Evolutionary conservation across 2,113 vertebrate genomes (phyloP).

Genomic region (Nanorana parkeri): DNA sequence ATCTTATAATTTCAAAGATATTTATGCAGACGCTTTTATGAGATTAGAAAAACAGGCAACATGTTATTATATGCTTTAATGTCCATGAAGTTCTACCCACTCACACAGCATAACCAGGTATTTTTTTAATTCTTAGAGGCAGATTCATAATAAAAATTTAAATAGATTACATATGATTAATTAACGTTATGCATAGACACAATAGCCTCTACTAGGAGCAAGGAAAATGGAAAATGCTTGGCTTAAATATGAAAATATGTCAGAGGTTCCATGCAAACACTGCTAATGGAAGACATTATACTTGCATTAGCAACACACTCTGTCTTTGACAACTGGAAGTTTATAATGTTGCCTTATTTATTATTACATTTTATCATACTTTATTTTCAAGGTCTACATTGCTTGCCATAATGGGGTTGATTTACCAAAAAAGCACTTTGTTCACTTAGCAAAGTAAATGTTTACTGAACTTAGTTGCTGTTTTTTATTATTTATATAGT

Average conservation of each 20-base stretch:
- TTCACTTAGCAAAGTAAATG: background rate
- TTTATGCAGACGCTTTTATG: background rate
- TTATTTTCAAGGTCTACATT: no score
- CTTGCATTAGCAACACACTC: background rate
- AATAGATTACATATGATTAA: constrained; percentile 1
- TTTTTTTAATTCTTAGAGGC: constrained; percentile 13
- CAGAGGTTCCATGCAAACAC: background rate
- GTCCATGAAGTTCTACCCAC: constrained; percentile 33
- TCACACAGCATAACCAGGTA: constrained; percentile 25
- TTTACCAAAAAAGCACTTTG: no score
- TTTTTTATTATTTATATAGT: no score
- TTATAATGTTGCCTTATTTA: no score
- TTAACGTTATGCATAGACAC: background rate
- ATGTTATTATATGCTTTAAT: constrained; percentile 47
- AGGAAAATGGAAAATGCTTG: background rate
- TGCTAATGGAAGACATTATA: constrained; percentile 1
- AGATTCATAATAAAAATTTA: background rate
- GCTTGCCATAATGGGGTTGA: no score
- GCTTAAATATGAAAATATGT: background rate
- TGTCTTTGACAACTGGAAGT: no score
- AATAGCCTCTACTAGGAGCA: background rate
- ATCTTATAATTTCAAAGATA: background rate
- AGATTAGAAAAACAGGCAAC: background rate
- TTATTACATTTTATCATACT: no score
- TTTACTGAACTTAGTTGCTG: no score